phyloP scores from a whole-genome alignment of 2,888 invertebrate genomes.

The Athetis lepigone region DNA sequence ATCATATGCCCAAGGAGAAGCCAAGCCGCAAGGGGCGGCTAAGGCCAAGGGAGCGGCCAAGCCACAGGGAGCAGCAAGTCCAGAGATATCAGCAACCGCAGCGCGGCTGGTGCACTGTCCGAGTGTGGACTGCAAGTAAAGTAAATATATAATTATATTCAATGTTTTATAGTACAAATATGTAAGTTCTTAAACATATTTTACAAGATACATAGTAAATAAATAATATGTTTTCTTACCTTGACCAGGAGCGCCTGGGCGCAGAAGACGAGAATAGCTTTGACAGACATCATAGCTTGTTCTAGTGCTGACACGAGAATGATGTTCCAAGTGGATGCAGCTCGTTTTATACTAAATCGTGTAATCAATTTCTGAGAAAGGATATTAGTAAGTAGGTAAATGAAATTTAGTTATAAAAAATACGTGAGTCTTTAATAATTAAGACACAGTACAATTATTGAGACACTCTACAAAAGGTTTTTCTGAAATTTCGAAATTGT shows the following conservation, averaged over 20 bases:
- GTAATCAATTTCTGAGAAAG: constrained; percentile 12
- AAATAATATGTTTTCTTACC: too few relatives aligned
- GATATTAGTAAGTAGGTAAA: background rate
- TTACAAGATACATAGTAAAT: too few relatives aligned
- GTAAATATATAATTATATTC: too few relatives aligned
- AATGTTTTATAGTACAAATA: too few relatives aligned
- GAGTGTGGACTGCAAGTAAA: background rate
- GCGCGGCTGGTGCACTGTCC: background rate
- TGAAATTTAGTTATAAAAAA: too few relatives aligned
- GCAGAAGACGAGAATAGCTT: constrained; percentile 66
- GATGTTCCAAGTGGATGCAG: constrained; percentile 9
- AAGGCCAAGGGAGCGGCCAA: background rate
- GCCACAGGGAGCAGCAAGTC: too few relatives aligned
- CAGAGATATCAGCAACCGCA: background rate
- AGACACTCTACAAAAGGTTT: background rate
- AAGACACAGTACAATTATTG: constrained; percentile 17
- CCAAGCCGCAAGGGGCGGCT: constrained; percentile 10
- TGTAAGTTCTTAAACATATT: too few relatives aligned
- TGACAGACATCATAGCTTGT: constrained; percentile 64
- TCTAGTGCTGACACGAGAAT: constrained; percentile 11
- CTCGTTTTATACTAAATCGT: constrained; percentile 12
- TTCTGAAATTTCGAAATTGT: background rate
- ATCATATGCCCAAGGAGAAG: constrained; percentile 18
- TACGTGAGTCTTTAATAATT: constrained; percentile 4
- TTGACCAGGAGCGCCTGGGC: constrained; percentile 58